Conservation (phyloP, 2,888 invertebrate genomes). For the Drosophila trichaetosa region DNA sequence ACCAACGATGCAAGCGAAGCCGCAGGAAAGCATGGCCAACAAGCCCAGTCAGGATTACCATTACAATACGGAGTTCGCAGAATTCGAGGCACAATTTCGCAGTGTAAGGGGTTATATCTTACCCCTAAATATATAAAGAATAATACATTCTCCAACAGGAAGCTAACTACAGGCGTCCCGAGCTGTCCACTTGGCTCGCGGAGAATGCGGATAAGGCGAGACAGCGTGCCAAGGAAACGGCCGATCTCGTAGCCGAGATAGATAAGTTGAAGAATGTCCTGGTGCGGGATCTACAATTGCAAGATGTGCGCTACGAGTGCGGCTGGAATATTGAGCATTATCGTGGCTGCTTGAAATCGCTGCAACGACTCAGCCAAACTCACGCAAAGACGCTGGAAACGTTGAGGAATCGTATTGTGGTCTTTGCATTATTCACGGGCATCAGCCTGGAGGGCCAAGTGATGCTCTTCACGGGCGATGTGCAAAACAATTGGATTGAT, state of each 20-base stretch:
- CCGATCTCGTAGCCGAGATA: slow-evolving; percentile 91
- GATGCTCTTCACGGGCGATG: slow-evolving; percentile 96
- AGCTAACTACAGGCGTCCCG: slow-evolving; percentile 63
- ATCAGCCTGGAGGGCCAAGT: slow-evolving; percentile 96
- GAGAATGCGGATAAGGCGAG: slow-evolving; percentile 89
- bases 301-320: slow-evolving; percentile 90
- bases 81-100: slow-evolving; percentile 69
- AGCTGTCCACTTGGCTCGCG: slow-evolving; percentile 87
- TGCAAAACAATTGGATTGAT: slow-evolving; percentile 96
- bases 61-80: slow-evolving; percentile 74
- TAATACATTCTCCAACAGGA: slow-evolving; percentile 36
- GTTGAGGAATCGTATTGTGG: slow-evolving; percentile 91
- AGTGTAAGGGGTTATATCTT: slow-evolving; percentile 42
- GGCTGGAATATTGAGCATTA: slow-evolving; percentile 96
- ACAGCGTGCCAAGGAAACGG: slow-evolving; percentile 88
- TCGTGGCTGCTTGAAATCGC: slow-evolving; percentile 94
- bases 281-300: slow-evolving; percentile 85
- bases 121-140: neutral
- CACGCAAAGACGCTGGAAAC: slow-evolving; percentile 90
- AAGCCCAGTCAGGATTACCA: slow-evolving; percentile 71
- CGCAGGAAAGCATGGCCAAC: slow-evolving; percentile 45
- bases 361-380: slow-evolving; percentile 90
- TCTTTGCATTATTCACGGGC: slow-evolving; percentile 95
- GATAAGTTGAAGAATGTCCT: slow-evolving; percentile 84
- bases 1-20: slow-evolving; percentile 34